phyloP scores from a whole-genome alignment of 2,888 invertebrate genomes.

The Desoria tigrina region DNA sequence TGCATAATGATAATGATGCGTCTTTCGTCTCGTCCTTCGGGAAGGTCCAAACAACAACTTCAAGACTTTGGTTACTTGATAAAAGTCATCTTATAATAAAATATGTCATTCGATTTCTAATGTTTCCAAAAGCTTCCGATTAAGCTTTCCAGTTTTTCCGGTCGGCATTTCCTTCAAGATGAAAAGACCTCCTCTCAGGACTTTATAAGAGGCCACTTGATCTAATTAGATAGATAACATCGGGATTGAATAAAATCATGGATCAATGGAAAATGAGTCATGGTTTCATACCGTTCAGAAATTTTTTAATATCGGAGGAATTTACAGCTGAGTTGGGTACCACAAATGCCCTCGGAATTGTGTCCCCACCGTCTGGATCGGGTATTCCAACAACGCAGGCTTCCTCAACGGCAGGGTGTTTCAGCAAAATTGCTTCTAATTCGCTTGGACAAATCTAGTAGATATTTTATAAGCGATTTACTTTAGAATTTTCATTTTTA shows the following conservation, averaged over 20 bases:
- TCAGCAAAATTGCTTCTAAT: slow-evolving; percentile 36
- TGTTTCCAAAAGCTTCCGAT: slow-evolving; percentile 20
- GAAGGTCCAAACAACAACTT: too few species aligned
- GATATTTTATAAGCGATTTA: not conserved
- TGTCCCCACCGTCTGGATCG: slow-evolving; percentile 34
- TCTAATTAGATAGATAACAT: slow-evolving; percentile 16
- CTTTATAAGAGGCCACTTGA: slow-evolving; percentile 34
- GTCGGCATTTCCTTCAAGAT: slow-evolving; percentile 26
- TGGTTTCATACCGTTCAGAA: not conserved
- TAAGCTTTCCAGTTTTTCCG: slow-evolving; percentile 37
- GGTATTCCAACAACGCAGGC: slow-evolving; percentile 39
- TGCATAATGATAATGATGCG: too few species aligned
- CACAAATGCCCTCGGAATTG: slow-evolving; percentile 39
- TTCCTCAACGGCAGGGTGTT: slow-evolving; percentile 39
- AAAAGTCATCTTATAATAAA: too few species aligned
- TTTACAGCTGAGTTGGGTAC: slow-evolving; percentile 14
- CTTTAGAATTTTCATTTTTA: not conserved
- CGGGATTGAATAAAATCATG: not conserved
- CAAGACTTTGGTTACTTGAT: too few species aligned
- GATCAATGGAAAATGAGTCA: not conserved
- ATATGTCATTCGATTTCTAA: too few species aligned
- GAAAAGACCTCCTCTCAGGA: slow-evolving; percentile 31
- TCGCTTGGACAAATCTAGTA: slow-evolving; percentile 42
- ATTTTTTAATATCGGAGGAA: slow-evolving; percentile 5
- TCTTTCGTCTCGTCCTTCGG: too few species aligned